phyloP scores from a whole-genome alignment of 2,113 vertebrate genomes.

The Chaenogobius annularis region DNA sequence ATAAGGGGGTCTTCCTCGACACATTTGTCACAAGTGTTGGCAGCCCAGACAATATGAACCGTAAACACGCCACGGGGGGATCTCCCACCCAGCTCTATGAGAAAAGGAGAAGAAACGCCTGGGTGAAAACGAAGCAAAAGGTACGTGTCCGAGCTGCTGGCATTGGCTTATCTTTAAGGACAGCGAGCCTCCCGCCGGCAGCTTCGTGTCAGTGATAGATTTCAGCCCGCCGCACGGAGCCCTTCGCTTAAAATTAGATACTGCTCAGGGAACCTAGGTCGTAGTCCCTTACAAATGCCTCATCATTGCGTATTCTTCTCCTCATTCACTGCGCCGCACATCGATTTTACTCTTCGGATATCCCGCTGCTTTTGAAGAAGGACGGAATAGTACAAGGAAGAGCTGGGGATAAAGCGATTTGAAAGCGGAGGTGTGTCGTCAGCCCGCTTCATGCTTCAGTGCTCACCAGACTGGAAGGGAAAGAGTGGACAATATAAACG shows the following conservation, averaged over 20 bases:
- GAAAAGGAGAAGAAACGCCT: conserved; percentile 23
- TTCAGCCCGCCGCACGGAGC: neutral
- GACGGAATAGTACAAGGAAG: neutral
- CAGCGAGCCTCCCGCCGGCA: conserved; percentile 10
- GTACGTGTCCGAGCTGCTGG: conserved; percentile 16
- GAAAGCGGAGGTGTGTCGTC: conserved; percentile 26
- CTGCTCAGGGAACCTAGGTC: neutral
- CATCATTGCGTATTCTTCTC: conserved; percentile 9
- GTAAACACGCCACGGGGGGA: conserved; percentile 57
- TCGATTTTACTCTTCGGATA: conserved; percentile 5
- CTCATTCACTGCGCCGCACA: neutral
- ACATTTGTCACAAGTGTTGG: conserved; percentile 59
- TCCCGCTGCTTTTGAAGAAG: neutral
- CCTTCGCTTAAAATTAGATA: neutral
- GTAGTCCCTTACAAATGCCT: neutral
- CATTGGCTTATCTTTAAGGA: neutral
- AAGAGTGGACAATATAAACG: conserved; percentile 12
- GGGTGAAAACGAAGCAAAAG: conserved; percentile 9
- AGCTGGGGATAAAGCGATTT: conserved; percentile 14
- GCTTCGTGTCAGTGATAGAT: neutral
- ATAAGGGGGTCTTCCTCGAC: conserved; percentile 30
- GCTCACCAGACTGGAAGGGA: conserved; percentile 34
- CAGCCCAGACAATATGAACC: conserved; percentile 59
- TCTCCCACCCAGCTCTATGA: conserved; percentile 27
- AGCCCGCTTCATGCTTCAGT: conserved; percentile 43